These are phyloP conservation scores for Dendrocopos noguchii DNA, from an alignment of 2,113 vertebrate genomes.

Conservation along the genomic window DNA sequence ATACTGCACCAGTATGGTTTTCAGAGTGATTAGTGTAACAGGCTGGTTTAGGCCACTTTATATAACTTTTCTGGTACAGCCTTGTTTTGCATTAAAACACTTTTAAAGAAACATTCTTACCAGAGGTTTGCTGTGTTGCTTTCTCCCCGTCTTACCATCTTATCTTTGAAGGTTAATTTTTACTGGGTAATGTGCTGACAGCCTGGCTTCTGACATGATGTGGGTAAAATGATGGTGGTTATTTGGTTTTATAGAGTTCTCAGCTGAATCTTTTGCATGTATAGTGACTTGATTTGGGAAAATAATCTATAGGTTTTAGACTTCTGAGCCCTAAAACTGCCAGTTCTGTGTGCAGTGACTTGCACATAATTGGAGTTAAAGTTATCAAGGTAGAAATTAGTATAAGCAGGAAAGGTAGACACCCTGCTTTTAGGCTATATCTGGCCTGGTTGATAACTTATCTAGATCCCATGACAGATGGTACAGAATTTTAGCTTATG, in stretches of 20 bases:
- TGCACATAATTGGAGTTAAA: not conserved
- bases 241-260: not conserved
- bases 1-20: not conserved
- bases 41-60: not conserved
- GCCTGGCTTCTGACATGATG: not conserved
- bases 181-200: not conserved
- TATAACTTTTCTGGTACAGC: slow-evolving; percentile 38
- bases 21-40: not conserved
- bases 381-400: not conserved
- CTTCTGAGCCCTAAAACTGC: not conserved
- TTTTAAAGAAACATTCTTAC: not conserved
- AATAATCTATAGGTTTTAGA: not conserved
- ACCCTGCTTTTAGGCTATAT: not conserved
- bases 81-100: slow-evolving; percentile 44
- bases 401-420: not conserved
- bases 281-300: not conserved
- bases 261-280: not conserved
- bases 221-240: not conserved
- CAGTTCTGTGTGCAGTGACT: not conserved
- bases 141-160: not conserved
- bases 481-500: not conserved
- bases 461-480: not conserved
- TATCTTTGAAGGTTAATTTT: slow-evolving; percentile 10
- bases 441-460: not conserved
- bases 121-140: not conserved